Evolutionary conservation across 2,113 vertebrate species (phyloP), one percentile per base, ranked within the genome.

Genomic region (Rhea pennata): DNA sequence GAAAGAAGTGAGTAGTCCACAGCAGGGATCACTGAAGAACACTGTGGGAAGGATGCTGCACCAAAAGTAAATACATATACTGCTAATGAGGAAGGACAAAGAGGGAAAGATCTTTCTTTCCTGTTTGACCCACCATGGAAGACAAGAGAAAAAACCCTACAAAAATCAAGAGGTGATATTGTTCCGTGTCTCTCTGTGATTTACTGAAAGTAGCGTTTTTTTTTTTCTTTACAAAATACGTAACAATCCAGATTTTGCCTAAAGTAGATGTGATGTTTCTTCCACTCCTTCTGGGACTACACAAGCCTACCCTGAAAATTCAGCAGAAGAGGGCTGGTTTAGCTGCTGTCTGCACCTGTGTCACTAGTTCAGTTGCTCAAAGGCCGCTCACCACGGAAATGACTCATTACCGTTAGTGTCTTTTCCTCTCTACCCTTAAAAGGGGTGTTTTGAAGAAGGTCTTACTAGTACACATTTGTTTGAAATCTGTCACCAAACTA

Each of bases 391-490:
- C 10, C 15, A n/a, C 4, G 3, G 46, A 40, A 66, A 44, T 0
- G 0, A 17, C 11, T 0, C 0, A 20, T 14, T 48, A 16, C 48
- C 36, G 59, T 11, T 33, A 82, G 22, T 12, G 0, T 15, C 71
- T 72, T 40, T 50, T 46, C 27, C 66, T 33, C 61, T 59, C 62
- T 64, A 54, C 61, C 75, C 65, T 85, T 92, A 78, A 36, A 59
- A 87, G 59, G 48, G 36, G 6, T 7, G 40, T 76, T 76, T 6
- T 46, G 80, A 62, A 78, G 69, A 48, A 61, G 90, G 46, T 27
- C 40, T 31, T 56, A 40, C 53, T 69, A 84, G 36, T 66, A 50
- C 67, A 82, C 82, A 46, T 82, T 67, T 56, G 79, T n/a, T 90
- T 56, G 13, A 14, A 51, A 36, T 15, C 58, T 91, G 74, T 31